Evolutionary conservation across 2,797 vertebrate species (phyloP), one percentile per base, ranked within the genome.

Genomic region (Zenarchopterus dispar): DNA sequence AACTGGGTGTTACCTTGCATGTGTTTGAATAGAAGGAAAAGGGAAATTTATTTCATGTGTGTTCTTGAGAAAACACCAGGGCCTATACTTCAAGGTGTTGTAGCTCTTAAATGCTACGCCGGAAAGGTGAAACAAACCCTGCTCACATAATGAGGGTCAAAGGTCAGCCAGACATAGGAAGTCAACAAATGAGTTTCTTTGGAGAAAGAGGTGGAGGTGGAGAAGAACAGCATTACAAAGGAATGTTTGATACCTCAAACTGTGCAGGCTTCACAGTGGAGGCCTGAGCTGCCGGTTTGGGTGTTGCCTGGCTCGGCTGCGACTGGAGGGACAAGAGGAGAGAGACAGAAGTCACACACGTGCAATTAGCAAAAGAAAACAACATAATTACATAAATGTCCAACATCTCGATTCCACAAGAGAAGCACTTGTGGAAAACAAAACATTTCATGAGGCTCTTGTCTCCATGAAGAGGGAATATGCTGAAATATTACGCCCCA

Each of bases 161-260:
- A 39, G 77, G 70, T 84, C 72, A 69, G n/a, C 0, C 13, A 10
- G 42, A 61, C 60, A 46, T 0, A 31, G 68, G 61, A 70, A 65
- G 62, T 46, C 16, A 11, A 56, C 21, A 57, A 55, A 36, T 17
- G 7, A 10, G 22, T 51, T 63, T 62, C 11, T 60, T 46, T 10
- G 28, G 53, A 41, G 22, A 48, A 13, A 31, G 10, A 56, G 22
- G 17, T 9, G n/a, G n/a, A 11, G 31, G 3, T 15, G 18, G 9
- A 60, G 42, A 19, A 36, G 47, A 43, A 52, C 21, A 23, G 1
- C 17, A 13, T 31, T 2, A 49, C 28, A 56, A 55, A 67, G 13
- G 36, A 81, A 71, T 39, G 72, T 53, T n/a, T 53, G 6, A 26
- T 93, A 94, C 93, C 93, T 94, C 92, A 23, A 82, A 86, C 78